Percentiles rank a stretch among this genome's conserved stretches.
Evolutionary conservation across 2,888 invertebrate genomes (phyloP).

Genomic region (Plagodis pulveraria): DNA sequence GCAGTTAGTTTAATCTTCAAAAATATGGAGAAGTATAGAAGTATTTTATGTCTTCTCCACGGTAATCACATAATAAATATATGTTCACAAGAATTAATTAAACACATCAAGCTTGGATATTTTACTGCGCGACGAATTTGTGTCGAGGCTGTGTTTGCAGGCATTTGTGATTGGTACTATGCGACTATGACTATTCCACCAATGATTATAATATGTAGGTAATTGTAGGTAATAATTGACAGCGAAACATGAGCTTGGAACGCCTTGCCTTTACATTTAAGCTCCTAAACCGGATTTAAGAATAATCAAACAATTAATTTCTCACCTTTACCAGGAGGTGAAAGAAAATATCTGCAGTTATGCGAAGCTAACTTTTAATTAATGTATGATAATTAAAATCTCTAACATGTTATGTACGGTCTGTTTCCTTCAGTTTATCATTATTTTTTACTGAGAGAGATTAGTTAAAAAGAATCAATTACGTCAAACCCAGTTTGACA

Average conservation of each 20-base stretch:
- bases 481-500: not conserved
- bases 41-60: slow-evolving; percentile 1
- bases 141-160: slow-evolving; percentile 77
- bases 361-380: too few relatives aligned
- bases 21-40: too few relatives aligned
- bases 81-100: slow-evolving; percentile 42
- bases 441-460: too few relatives aligned
- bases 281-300: slow-evolving; percentile 21
- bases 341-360: slow-evolving; percentile 12
- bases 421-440: too few relatives aligned
- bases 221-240: slow-evolving; percentile 31
- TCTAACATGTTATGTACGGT: too few relatives aligned
- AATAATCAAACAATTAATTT: slow-evolving; percentile 14
- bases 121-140: slow-evolving; percentile 72
- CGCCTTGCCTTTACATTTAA: slow-evolving; percentile 10
- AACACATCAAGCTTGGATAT: slow-evolving; percentile 61
- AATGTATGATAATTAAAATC: too few relatives aligned
- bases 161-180: slow-evolving; percentile 66
- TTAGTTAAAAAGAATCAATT: not conserved
- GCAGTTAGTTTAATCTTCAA: too few relatives aligned
- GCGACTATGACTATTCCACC: slow-evolving; percentile 43
- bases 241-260: slow-evolving; percentile 29
- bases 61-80: slow-evolving; percentile 14
- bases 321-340: slow-evolving; percentile 14
- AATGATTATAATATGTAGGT: slow-evolving; percentile 36